A percentile compares a stretch with the other conserved stretches of the same genome.
Conservation (phyloP, 2,797 vertebrate species). For the Myioborus melanocephalus region DNA sequence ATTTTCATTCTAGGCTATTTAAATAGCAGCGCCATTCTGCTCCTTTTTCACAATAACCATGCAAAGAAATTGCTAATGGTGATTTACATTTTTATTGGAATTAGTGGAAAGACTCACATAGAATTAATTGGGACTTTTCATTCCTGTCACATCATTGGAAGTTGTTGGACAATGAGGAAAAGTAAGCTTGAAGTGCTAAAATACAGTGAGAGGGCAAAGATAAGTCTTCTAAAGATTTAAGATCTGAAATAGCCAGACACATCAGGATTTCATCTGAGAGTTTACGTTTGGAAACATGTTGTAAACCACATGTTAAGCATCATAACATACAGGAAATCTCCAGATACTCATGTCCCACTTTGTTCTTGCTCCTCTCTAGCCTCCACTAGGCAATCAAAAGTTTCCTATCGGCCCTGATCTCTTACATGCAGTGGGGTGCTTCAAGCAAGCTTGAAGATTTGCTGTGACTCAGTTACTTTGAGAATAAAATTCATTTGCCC, state of each 20-base stretch:
- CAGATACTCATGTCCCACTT: fast-evolving
- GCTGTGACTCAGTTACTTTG: neutral
- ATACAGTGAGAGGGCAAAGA: neutral
- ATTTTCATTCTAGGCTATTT: neutral
- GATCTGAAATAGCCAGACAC: neutral
- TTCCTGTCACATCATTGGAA: neutral
- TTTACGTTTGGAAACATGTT: neutral
- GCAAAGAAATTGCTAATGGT: constrained; percentile 7
- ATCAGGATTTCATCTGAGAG: neutral
- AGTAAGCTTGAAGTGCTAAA: neutral
- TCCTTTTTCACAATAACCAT: neutral
- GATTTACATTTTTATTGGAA: constrained; percentile 57
- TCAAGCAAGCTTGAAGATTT: neutral
- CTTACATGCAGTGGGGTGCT: neutral
- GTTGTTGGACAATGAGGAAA: neutral
- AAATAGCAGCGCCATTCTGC: neutral
- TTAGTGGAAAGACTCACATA: neutral
- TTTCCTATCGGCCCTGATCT: neutral
- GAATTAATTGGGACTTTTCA: constrained; percentile 13
- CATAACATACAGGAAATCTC: neutral
- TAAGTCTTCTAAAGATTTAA: neutral
- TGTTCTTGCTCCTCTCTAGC: neutral
- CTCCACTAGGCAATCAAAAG: neutral
- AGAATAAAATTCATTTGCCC: neutral
- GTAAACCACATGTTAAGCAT: neutral